A percentile compares a stretch with the other conserved stretches of the same genome.
Evolutionary conservation across 2,797 vertebrate species (phyloP).

Genomic region (Rhynchonycteris naso): DNA sequence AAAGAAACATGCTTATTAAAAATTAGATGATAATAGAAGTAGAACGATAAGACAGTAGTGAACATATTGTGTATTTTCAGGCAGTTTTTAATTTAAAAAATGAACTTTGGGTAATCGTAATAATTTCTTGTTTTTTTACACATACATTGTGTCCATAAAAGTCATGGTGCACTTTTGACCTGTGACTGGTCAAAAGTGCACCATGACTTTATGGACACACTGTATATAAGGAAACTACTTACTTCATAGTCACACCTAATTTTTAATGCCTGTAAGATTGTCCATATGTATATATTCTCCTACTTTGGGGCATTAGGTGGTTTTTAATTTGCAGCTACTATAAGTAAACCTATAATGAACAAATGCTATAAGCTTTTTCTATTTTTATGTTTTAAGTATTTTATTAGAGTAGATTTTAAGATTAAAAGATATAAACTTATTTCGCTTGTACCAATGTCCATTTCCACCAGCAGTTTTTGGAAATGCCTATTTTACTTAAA

Average conservation of each 20-base stretch:
- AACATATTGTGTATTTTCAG: background rate
- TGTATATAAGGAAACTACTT: slow-evolving; percentile 29
- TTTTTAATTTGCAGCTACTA: background rate
- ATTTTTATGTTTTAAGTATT: background rate
- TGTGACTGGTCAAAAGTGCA: too few relatives aligned
- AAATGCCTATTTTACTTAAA: background rate
- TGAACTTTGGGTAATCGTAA: background rate
- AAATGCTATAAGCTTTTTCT: background rate
- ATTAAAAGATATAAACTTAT: background rate
- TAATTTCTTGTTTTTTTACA: slow-evolving; percentile 24
- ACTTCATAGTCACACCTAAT: background rate
- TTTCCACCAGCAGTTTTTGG: background rate
- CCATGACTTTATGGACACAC: too few relatives aligned
- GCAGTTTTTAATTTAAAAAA: slow-evolving; percentile 38
- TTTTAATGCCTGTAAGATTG: background rate
- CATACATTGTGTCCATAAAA: too few relatives aligned
- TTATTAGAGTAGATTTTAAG: background rate
- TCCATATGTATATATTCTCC: background rate
- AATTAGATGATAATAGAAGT: background rate
- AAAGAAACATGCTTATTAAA: slow-evolving; percentile 28
- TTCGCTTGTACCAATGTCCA: background rate
- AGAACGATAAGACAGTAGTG: background rate
- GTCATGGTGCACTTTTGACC: too few relatives aligned
- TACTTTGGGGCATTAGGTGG: background rate
- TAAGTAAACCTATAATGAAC: slow-evolving; percentile 4